These are phyloP conservation scores for Alsophila aescularia DNA, from an alignment of 2,888 invertebrate genomes.

Conservation along the genomic window DNA sequence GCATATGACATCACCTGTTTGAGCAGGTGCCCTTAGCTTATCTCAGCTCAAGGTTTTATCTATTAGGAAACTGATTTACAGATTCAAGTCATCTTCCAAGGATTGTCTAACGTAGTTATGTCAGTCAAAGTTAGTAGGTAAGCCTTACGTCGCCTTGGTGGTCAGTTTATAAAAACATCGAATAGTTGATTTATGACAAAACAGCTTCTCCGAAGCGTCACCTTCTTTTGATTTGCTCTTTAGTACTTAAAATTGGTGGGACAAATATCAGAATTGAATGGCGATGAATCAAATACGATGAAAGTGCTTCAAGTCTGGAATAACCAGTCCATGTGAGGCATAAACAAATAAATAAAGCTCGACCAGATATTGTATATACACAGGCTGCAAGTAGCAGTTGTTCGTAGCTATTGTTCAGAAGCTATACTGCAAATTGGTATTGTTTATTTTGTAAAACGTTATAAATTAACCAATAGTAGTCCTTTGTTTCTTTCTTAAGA, in stretches of 20 bases:
- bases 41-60: constrained; percentile 53
- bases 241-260: constrained; percentile 3
- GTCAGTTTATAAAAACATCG: not conserved
- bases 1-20: constrained; percentile 54
- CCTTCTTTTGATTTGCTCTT: not conserved
- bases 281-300: constrained; percentile 10
- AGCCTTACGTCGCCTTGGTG: constrained; percentile 1
- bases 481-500: too few relatives aligned
- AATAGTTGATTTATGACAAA: constrained; percentile 1
- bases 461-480: too few relatives aligned
- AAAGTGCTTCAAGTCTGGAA: constrained; percentile 13
- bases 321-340: constrained; percentile 14
- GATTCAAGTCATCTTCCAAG: constrained; percentile 41
- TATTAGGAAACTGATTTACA: constrained; percentile 35
- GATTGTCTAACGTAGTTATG: too few relatives aligned
- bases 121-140: constrained; percentile 37
- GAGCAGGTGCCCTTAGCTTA: constrained; percentile 53
- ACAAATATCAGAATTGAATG: constrained; percentile 11
- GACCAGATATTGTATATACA: constrained; percentile 3
- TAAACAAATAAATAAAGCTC: constrained; percentile 2
- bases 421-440: too few relatives aligned
- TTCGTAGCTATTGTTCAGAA: not conserved
- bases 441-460: not conserved
- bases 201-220: constrained; percentile 9
- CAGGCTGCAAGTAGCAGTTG: not conserved